Base-by-base conservation (phyloP, 2,888 invertebrate genomes). In the Helobdella robusta region DNA sequence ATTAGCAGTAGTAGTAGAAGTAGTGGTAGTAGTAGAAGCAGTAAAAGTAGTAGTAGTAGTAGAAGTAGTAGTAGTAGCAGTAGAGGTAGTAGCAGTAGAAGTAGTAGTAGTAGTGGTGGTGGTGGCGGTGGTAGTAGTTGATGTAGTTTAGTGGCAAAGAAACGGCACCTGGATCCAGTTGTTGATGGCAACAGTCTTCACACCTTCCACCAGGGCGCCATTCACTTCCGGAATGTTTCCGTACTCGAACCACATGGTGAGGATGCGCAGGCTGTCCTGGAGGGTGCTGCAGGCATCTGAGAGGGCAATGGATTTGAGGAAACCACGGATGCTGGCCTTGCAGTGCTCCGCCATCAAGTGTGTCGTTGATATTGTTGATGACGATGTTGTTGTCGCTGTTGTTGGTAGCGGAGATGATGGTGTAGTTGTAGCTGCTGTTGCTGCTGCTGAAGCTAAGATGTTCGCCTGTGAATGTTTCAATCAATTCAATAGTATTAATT, bases 191-290 rank as follows among this genome's bases (percentile, higher is more conserved):
- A 97, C 93, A 1, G 89, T 85, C 72, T 89, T 85, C 71, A 97
- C 88, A 0, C 94, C 94, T 73, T 92, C 93, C 0, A 87, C 84
- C 46, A 99, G 85, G 0, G 93, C 92, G 70, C 94, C 92, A 76
- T 92, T 89, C 0, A 98, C 95, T 72, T 91, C 90, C 0, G 88
- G 86, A 81, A 89, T 87, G 70, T 95, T 91, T 0, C 95, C 97
- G 76, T 93, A 93, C 77, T 99, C 97, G 77, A 98, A 98, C 93
- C 97, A 97, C 1, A 98, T 81, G 0, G 97, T 97, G 46, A 98
- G 80, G 66, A 98, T 81, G n/a, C 82, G 85, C 23, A 98, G 82
- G 0, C 95, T 97, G 75, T 98, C 97, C 80, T 98, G 97, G 35
- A 98, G 83, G 1, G 94, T 92, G 77, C 89, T 93, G 56, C 81